phyloP scores from a whole-genome alignment of 2,888 invertebrate genomes.

The Anoplius nigerrimus region DNA sequence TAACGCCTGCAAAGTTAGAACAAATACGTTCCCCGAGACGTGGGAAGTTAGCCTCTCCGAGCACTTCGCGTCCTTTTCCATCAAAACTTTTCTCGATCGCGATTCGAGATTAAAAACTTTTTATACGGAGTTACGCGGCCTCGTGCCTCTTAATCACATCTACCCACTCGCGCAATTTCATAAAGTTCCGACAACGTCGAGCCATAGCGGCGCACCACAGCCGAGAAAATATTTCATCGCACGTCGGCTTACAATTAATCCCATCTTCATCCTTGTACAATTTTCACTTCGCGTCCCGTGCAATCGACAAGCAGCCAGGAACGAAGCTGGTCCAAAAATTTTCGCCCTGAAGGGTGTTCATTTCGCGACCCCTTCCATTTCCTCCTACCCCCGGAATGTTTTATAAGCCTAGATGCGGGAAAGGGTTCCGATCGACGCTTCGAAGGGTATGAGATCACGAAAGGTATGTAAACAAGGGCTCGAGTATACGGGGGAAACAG shows the following conservation, averaged over 20 bases:
- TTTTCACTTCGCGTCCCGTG: too few relatives aligned
- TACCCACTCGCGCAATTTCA: slow-evolving; percentile 28
- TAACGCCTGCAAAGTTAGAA: slow-evolving; percentile 48
- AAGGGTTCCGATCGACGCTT: slow-evolving; percentile 36
- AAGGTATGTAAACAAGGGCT: slow-evolving; percentile 60
- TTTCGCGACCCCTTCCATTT: too few relatives aligned
- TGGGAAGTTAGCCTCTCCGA: slow-evolving; percentile 47
- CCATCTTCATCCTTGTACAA: too few relatives aligned
- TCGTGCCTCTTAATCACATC: slow-evolving; percentile 38
- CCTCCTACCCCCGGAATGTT: background rate
- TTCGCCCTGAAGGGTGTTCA: too few relatives aligned
- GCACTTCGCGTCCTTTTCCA: slow-evolving; percentile 40
- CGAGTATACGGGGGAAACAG: slow-evolving; percentile 44
- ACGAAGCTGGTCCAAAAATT: too few relatives aligned
- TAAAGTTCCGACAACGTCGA: slow-evolving; percentile 34
- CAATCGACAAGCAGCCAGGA: too few relatives aligned
- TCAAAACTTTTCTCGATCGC: slow-evolving; percentile 43
- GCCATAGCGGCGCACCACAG: slow-evolving; percentile 30
- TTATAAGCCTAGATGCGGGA: slow-evolving; percentile 17
- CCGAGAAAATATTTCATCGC: too few relatives aligned
- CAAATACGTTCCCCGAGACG: slow-evolving; percentile 56
- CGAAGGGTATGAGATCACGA: slow-evolving; percentile 42
- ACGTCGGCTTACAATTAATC: too few relatives aligned
- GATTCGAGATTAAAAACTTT: slow-evolving; percentile 61
- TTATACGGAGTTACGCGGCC: slow-evolving; percentile 55